phyloP scores from a whole-genome alignment of 2,113 vertebrate genomes.

The Tragelaphus scriptus region DNA sequence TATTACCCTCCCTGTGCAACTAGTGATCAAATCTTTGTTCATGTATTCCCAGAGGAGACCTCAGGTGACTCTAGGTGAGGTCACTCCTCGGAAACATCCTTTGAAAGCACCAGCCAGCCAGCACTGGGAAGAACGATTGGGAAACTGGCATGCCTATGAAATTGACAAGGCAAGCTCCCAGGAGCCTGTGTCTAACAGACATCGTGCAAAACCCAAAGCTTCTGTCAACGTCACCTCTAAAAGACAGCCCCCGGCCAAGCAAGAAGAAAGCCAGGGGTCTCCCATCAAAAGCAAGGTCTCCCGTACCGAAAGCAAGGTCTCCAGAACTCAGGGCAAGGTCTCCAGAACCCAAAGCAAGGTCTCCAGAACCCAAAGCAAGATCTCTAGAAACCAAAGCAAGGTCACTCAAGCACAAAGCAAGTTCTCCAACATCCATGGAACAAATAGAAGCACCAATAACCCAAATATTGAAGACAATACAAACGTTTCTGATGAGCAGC shows the following conservation, averaged over 20 bases:
- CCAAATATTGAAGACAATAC: fast-evolving
- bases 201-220: fast-evolving
- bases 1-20: constrained; percentile 70
- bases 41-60: constrained; percentile 62
- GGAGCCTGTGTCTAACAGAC: neutral
- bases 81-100: neutral
- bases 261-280: neutral
- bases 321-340: too few species aligned
- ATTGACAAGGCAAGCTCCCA: fast-evolving
- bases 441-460: neutral
- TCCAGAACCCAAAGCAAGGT: too few species aligned
- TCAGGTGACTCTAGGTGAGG: neutral
- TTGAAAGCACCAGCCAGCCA: neutral
- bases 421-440: fast-evolving
- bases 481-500: fast-evolving
- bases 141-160: constrained; percentile 25
- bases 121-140: constrained; percentile 28
- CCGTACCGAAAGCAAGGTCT: too few species aligned
- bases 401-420: neutral
- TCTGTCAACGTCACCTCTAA: fast-evolving
- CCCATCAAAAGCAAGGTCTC: too few species aligned
- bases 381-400: neutral
- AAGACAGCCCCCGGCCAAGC: fast-evolving
- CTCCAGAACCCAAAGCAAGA: neutral
- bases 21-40: constrained; percentile 71